Base-by-base conservation (phyloP, 2,113 vertebrate genomes). In the Tenebrosternarchus preto region DNA sequence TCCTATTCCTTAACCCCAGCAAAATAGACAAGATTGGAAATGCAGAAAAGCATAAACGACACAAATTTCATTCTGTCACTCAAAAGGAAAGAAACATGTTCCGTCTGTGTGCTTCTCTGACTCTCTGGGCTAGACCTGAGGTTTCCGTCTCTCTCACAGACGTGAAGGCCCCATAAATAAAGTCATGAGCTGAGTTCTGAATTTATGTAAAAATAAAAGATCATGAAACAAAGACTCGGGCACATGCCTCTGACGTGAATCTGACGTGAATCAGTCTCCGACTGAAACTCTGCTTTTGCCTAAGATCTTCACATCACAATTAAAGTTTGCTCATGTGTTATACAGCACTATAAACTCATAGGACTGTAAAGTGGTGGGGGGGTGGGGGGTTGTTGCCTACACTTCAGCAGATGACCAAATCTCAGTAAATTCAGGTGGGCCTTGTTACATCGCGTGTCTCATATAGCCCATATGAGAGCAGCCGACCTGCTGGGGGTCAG, bases 41-140 rank as follows among this genome's bases (percentile, higher is more conserved):
- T 33, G 63, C 20, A 36, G 63, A 66, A 68, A 67, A 39, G 64
- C 17, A 68, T 39, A 4, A 39, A 39, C n/a, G 33, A 20, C 31
- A 68, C 31, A 64, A 4, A 15, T 36, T 2, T 68, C 64, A 22
- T 39, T 68, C 64, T 68, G 64, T 68, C 64, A 39, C 31, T 68
- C 31, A 64, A 57, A 77, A 39, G 3, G 25, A 53, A 61, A 46
- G 12, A 16, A 53, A 31, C 6, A 19, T 20, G 24, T 15, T 70
- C 22, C 24, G 20, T 60, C 29, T 15, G n/a, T 57, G 15, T 57
- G 27, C 33, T 68, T 68, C 50, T 59, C 55, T 70, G 24, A 59
- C 19, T 24, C 12, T 46, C 46, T 15, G 7, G 16, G 9, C 11
- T 39, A 39, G n/a, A n/a, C n/a, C n/a, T n/a, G n/a, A n/a, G n/a